These are phyloP conservation scores for Saccostrea echinata DNA, from an alignment of 1,140 invertebrate genomes.

Conservation along the genomic window DNA sequence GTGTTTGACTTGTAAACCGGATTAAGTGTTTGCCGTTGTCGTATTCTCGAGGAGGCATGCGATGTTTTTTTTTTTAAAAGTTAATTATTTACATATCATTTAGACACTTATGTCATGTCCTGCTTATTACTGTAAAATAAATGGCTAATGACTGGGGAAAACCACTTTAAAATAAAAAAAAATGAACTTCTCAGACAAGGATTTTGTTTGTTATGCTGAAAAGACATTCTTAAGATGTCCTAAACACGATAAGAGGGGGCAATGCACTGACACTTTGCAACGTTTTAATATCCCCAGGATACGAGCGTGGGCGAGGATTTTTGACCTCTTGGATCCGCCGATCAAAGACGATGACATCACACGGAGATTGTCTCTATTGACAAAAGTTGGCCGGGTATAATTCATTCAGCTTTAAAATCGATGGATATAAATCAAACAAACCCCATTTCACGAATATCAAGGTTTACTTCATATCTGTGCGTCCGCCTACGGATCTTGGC, in stretches of 20 bases:
- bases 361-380: neutral
- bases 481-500: neutral
- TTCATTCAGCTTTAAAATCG: conserved; percentile 28
- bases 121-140: too few species aligned
- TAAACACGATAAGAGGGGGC: neutral
- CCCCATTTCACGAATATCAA: neutral
- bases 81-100: too few species aligned
- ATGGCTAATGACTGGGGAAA: too few species aligned
- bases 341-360: neutral
- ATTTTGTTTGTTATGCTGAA: too few species aligned
- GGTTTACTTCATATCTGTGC: neutral
- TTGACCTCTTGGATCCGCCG: neutral
- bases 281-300: neutral
- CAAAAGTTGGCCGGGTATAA: neutral
- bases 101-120: too few species aligned
- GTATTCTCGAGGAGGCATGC: too few species aligned
- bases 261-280: neutral
- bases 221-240: too few species aligned
- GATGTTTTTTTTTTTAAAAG: too few species aligned
- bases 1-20: too few species aligned
- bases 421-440: conserved; percentile 18
- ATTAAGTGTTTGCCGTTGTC: too few species aligned
- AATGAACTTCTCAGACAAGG: too few species aligned
- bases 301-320: neutral
- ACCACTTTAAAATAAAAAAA: too few species aligned